phyloP scores from a whole-genome alignment of 2,797 vertebrate species.

The Arctocebus calabarensis region DNA sequence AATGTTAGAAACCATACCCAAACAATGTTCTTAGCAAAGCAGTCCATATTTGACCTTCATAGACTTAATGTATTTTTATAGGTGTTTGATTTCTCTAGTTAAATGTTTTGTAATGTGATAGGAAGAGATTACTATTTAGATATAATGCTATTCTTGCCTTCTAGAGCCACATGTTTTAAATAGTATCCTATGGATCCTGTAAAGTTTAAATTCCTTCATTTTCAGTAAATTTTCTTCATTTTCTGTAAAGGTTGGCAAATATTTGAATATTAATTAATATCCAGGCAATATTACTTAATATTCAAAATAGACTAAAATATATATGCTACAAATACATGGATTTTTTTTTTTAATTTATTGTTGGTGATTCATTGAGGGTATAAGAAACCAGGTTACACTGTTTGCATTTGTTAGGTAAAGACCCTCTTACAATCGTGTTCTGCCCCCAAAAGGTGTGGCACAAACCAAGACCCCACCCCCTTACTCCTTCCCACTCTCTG shows the following conservation, averaged over 20 bases:
- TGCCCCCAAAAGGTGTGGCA: too few species aligned
- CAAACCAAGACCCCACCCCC: too few species aligned
- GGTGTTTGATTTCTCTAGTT: neutral
- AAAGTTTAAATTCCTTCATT: neutral
- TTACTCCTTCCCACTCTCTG: too few species aligned
- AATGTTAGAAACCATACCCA: neutral
- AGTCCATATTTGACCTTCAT: neutral
- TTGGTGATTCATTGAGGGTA: too few species aligned
- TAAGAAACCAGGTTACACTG: too few species aligned
- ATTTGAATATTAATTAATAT: too few species aligned
- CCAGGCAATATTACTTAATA: neutral
- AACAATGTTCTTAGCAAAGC: neutral
- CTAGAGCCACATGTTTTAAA: neutral
- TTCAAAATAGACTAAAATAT: neutral
- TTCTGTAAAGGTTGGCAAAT: conserved; percentile 21
- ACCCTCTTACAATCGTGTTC: too few species aligned
- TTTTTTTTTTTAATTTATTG: too few species aligned
- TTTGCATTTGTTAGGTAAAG: too few species aligned
- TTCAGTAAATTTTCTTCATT: too few species aligned
- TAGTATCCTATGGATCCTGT: neutral
- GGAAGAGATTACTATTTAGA: neutral
- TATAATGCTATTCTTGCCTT: neutral
- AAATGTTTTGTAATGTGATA: neutral
- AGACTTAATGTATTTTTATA: neutral
- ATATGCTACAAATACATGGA: neutral